phyloP scores from a whole-genome alignment of 2,113 vertebrate species.

The Isichthys henryi region DNA sequence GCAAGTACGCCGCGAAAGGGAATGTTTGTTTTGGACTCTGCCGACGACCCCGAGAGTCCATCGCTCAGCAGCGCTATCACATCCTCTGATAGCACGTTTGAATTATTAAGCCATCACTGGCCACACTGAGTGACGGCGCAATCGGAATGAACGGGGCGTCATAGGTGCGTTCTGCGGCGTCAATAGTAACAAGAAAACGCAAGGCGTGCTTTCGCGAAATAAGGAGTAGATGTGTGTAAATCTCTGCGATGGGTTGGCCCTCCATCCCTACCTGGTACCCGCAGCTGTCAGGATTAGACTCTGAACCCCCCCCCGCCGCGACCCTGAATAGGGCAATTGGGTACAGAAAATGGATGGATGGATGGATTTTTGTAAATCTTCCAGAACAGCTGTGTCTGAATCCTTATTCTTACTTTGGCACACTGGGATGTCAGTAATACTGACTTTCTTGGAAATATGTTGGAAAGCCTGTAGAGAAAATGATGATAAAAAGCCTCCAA shows the following conservation, averaged over 20 bases:
- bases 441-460: background rate
- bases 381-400: background rate
- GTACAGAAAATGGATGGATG: background rate
- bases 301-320: background rate
- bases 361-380: background rate
- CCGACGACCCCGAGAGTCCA: slow-evolving; percentile 41
- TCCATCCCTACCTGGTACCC: background rate
- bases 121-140: background rate
- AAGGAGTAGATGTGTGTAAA: background rate
- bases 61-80: slow-evolving; percentile 50
- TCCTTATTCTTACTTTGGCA: background rate
- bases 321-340: background rate
- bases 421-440: background rate
- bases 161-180: background rate
- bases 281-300: background rate
- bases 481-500: background rate
- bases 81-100: slow-evolving; percentile 38
- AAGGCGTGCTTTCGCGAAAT: background rate
- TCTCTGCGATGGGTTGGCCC: background rate
- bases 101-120: slow-evolving; percentile 36
- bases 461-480: background rate
- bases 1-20: slow-evolving; percentile 42
- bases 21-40: slow-evolving; percentile 60
- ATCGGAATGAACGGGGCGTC: background rate
- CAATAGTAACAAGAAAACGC: background rate